phyloP scores from a whole-genome alignment of 2,888 invertebrate genomes.

The Eudasyphora cyanicolor region DNA sequence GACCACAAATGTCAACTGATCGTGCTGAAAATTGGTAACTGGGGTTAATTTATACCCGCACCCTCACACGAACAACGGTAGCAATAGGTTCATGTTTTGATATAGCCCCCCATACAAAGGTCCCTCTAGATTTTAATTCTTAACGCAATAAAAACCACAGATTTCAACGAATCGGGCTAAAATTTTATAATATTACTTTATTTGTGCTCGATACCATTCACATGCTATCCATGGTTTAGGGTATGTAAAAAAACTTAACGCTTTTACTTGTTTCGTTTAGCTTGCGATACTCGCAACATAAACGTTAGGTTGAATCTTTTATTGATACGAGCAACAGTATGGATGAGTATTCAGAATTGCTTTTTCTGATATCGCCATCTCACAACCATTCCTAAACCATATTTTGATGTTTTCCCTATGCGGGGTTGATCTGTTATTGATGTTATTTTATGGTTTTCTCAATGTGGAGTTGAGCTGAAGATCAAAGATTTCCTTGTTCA shows the following conservation, averaged over 20 bases:
- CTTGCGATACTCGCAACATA: constrained; percentile 75
- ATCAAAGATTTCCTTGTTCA: too few species aligned
- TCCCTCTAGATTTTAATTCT: too few species aligned
- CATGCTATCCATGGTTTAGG: constrained; percentile 48
- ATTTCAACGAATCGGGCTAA: constrained; percentile 55
- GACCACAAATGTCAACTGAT: constrained; percentile 56
- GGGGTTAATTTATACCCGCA: too few species aligned
- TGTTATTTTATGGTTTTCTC: too few species aligned
- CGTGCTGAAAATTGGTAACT: too few species aligned
- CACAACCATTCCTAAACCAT: constrained; percentile 35
- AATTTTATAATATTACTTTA: constrained; percentile 39
- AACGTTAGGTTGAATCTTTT: constrained; percentile 43
- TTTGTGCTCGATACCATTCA: constrained; percentile 29
- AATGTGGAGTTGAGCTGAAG: too few species aligned
- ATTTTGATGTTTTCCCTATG: too few species aligned
- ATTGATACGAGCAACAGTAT: constrained; percentile 26
- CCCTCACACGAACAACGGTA: too few species aligned
- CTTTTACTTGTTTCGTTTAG: constrained; percentile 49
- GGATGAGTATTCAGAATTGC: constrained; percentile 22
- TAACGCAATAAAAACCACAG: constrained; percentile 52
- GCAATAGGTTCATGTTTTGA: too few species aligned
- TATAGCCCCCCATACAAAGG: too few species aligned
- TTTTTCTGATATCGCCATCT: constrained; percentile 2
- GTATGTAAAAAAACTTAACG: constrained; percentile 57
- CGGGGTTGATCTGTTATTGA: too few species aligned